A percentile compares a stretch with the other conserved stretches of the same genome.
Conservation (phyloP, 2,888 invertebrate species). For the Megaustenia siamemsis region DNA sequence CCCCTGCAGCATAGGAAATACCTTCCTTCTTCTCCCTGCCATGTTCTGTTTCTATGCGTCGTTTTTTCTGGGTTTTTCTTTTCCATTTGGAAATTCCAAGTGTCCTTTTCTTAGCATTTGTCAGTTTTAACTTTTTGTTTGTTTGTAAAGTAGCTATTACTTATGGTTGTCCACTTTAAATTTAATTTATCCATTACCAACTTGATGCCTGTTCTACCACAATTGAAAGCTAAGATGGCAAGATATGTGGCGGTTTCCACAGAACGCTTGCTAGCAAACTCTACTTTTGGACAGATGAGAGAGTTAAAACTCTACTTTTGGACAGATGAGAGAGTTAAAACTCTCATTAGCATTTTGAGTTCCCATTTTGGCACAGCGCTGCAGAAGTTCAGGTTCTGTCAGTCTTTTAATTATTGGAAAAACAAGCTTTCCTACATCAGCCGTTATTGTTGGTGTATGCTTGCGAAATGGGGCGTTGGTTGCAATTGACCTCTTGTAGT, state of each 20-base stretch:
- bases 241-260: constrained; percentile 32
- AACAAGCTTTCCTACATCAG: constrained; percentile 1
- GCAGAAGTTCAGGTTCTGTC: constrained; percentile 35
- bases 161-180: neutral
- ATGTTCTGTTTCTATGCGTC: neutral
- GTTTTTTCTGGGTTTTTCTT: neutral
- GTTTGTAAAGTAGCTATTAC: neutral
- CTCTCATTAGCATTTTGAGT: constrained; percentile 50
- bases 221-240: neutral
- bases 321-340: constrained; percentile 36
- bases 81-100: neutral
- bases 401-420: constrained; percentile 25
- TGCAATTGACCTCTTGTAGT: neutral
- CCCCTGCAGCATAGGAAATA: neutral
- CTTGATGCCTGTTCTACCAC: neutral
- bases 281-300: constrained; percentile 43
- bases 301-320: no score
- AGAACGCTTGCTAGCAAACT: neutral
- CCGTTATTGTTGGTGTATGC: neutral
- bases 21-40: no score
- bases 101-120: neutral
- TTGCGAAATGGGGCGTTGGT: neutral
- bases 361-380: constrained; percentile 34
- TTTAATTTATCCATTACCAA: neutral
- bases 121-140: neutral